Evolutionary conservation across 2,888 invertebrate species (phyloP).

Genomic region (Conistra vaccinii): DNA sequence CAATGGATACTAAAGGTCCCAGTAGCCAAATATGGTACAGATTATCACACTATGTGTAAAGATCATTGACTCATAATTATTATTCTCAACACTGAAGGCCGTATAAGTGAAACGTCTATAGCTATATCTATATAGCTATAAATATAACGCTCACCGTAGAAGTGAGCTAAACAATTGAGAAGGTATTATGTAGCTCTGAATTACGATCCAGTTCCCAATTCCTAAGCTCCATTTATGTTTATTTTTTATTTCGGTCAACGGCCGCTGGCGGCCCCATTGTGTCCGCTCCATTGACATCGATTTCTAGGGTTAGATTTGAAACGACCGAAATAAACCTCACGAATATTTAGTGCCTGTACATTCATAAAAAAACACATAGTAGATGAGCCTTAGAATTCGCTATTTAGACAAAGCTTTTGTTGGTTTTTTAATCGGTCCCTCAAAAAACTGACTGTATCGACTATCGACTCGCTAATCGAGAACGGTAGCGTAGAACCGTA

Average conservation of each 20-base stretch:
- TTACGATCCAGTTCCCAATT: constrained; percentile 83
- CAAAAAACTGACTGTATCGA: constrained; percentile 31
- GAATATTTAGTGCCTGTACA: constrained; percentile 44
- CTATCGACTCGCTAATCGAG: constrained; percentile 55
- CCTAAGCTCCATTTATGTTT: constrained; percentile 79
- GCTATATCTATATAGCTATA: not conserved
- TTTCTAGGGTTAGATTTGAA: constrained; percentile 84
- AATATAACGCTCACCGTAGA: constrained; percentile 30
- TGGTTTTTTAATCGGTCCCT: constrained; percentile 1
- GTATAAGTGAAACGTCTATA: constrained; percentile 42
- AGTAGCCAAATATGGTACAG: constrained; percentile 53
- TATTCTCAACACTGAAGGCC: constrained; percentile 51
- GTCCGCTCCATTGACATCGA: constrained; percentile 85
- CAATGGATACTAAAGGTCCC: constrained; percentile 52
- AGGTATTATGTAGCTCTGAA: constrained; percentile 69
- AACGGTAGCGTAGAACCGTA: constrained; percentile 69
- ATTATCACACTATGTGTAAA: constrained; percentile 56
- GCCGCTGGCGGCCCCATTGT: constrained; percentile 83
- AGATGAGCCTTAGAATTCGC: constrained; percentile 61
- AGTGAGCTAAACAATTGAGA: constrained; percentile 46
- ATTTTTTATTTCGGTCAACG: constrained; percentile 89
- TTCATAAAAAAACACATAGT: constrained; percentile 55
- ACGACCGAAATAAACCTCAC: constrained; percentile 62
- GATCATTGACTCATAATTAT: constrained; percentile 65
- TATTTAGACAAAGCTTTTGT: not conserved